phyloP scores from a whole-genome alignment of 2,888 invertebrate genomes.

The Trissonchulus sp. region DNA sequence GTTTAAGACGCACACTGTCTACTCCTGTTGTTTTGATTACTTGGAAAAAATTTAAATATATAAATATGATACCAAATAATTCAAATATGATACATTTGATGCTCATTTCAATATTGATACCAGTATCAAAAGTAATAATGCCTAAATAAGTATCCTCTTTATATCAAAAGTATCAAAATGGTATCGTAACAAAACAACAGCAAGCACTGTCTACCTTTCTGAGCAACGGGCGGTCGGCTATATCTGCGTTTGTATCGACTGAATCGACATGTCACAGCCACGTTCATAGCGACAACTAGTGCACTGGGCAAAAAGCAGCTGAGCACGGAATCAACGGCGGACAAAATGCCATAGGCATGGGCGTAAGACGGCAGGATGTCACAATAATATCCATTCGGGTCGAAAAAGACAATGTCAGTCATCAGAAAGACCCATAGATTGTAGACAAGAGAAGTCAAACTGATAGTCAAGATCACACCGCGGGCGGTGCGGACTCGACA shows the following conservation, averaged over 20 bases:
- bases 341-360: not conserved
- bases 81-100: too few relatives aligned
- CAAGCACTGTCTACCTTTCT: too few relatives aligned
- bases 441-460: not conserved
- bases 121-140: too few relatives aligned
- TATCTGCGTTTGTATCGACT: not conserved
- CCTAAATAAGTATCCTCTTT: too few relatives aligned
- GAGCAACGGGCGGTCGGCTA: too few relatives aligned
- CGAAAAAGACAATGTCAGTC: not conserved
- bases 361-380: not conserved
- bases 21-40: too few relatives aligned
- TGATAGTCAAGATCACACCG: not conserved
- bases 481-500: not conserved
- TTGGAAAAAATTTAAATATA: too few relatives aligned
- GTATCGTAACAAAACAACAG: too few relatives aligned
- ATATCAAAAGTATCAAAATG: too few relatives aligned
- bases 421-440: not conserved
- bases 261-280: not conserved
- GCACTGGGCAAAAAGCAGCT: not conserved
- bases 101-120: too few relatives aligned
- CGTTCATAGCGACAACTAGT: not conserved
- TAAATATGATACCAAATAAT: too few relatives aligned
- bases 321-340: not conserved
- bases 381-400: not conserved
- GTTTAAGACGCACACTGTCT: too few relatives aligned